Base-by-base conservation (phyloP, 2,888 invertebrate species). In the Conomelus anceps region DNA sequence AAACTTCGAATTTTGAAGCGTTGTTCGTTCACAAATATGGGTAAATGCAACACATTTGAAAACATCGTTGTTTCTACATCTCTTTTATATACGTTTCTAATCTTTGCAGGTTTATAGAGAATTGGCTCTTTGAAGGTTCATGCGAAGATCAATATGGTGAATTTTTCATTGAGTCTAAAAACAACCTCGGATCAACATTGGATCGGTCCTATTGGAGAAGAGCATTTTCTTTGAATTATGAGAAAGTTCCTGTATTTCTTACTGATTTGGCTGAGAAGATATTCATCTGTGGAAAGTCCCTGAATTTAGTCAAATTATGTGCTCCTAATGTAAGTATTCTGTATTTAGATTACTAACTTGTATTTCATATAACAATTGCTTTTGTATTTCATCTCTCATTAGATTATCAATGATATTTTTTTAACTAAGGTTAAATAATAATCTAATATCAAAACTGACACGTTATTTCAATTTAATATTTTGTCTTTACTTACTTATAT, bases 101-200 rank as follows among this genome's bases (percentile, higher is more conserved):
- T 26, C 22, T 24, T 63, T 41, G 24, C 26, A 90, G 90, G 86
- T 85, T 90, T 22, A 86, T 90, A 23, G 87, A 86, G 84, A 90
- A 88, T 26, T 90, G 90, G 90, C 87, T 90, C 3, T 90, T 90
- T 86, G 89, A 90, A 89, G 90, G 90, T 11, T 87, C 86, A n/a
- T 87, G 89, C 41, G 63, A 88, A 17, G 85, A 87, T 63, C 29
- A 41, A 0, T 86, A 85, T 22, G 86, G 63, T 23, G 89, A 90
- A 34, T 89, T 90, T 23, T 90, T 90, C 29, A 90, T 90, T 22
- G 85, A 23, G 84, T 34, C 85, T 1, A 24, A 23, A 22, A 26
- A 24, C 22, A 13, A 63, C 22, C 23, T 34, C 7, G 89, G 88
- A 22, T 13, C 26, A 11, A 22, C 85, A 22, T 88, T 41, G n/a